Evolutionary conservation across 2,797 vertebrate genomes (phyloP), one percentile per base, ranked within the genome.

Genomic region (Typhlichthys subterraneus): DNA sequence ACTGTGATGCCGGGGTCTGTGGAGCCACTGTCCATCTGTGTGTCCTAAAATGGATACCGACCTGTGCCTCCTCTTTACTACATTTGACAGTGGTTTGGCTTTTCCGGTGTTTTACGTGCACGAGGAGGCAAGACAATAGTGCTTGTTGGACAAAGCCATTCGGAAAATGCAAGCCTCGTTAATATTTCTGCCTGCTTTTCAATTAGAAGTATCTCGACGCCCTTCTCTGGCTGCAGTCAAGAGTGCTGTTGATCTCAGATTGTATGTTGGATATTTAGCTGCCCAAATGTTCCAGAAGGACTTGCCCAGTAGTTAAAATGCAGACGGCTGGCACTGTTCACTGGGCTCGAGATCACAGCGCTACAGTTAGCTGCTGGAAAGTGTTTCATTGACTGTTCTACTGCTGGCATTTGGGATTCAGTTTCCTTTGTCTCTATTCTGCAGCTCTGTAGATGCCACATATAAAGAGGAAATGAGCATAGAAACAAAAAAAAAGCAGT

Each of bases 11-110:
- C 51, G 55, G 66, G 75, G 72, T 73, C 73, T 61, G 75, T 73
- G 65, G 85, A 89, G 87, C 86, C 83, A 83, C 84, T 82, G 86
- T 84, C 87, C 87, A 85, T 90, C 87, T 87, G 88, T 80, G 82
- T 82, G 80, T 83, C 71, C 65, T 73, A 79, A 76, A 73, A 77
- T 73, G 63, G 60, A 76, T 73, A 77, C 15, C n/a, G 15, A 33
- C n/a, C 47, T 80, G 64, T 67, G 78, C 83, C 80, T 73, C 71
- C 73, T 77, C 75, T 62, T 3, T 23, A 23, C 23, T 23, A 67
- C 78, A 74, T 57, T 54, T 81, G 75, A 54, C 78, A 67, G 75
- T 86, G 83, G 88, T 83, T 77, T 85, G 33, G 6, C 33, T 38
- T 38, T 38, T 38, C 5, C 33, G 8, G 8, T 38, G 5, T 38